Base-by-base conservation (phyloP, 1,140 invertebrate species). In the Caerostris darwini region DNA sequence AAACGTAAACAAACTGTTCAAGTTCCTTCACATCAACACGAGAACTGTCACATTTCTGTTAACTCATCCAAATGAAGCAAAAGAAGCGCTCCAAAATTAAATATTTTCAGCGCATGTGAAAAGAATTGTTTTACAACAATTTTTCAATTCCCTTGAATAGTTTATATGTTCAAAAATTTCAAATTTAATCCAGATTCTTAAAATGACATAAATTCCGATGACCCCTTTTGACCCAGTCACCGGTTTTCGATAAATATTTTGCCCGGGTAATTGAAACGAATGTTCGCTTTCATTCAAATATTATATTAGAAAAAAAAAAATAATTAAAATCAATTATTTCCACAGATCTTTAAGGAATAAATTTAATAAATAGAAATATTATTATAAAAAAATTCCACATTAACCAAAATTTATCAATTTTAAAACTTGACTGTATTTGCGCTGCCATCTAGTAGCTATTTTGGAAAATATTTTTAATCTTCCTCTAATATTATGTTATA, bases 141-240 rank as follows among this genome's bases (percentile, higher is more conserved):
- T 4, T 19, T 7, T 34, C 7, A n/a, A 69, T 19, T 69, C 34
- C 34, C 34, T 34, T 34, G 34, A 34, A 19, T n/a, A 19, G 17
- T 69, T 19, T 69, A 56, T 83, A 83, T 85, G 57, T 57, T 85
- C n/a, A 85, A 58, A 3, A 81, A 81, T 58, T 8, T 19, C 57
- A 85, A 19, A 17, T 10, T 34, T 17, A 3, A 19, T 5, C n/a
- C 19, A 2, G 50, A 57, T 7, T 19, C 58, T 10, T 8, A 85
- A 85, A 14, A 58, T 85, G 83, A 85, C 57, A 85, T 50, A 67
- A 64, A 88, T 88, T 88, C 59, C 59, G 56, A 67, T 61, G 86
- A 67, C 86, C 86, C 59, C 86, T 64, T 88, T 64, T 59, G 19
- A 88, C 12, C 34, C 86, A 67, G 50, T n/a, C 56, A 85, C 56